Evolutionary conservation across 2,113 vertebrate genomes (phyloP), one percentile per base, ranked within the genome.

Genomic region (Toxotes chatareus): DNA sequence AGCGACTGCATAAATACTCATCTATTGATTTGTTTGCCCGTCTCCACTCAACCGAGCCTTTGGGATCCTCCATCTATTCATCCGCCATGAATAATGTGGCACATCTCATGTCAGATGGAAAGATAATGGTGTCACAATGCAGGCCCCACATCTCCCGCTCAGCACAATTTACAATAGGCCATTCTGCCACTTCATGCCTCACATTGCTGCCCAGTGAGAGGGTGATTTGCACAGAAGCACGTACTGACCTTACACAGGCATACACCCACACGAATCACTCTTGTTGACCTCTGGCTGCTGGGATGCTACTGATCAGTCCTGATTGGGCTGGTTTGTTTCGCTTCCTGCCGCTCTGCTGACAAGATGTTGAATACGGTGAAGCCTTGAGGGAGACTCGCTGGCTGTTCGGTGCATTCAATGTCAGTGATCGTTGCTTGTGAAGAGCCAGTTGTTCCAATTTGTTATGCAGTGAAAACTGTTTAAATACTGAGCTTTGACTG

Each of bases 31-130:
- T 83, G 83, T 89, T 82, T 86, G 78, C 69, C 72, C 4, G 27
- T 67, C 80, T 76, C 82, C 38, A 34, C 77, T 85, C 76, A 67
- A 62, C 56, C 75, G 65, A 76, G 65, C 85, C 78, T 71, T 49
- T 68, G 83, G 82, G 82, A 91, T 87, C 80, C 80, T 86, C 77
- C 79, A 73, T 85, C 88, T 91, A 86, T 85, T 91, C 82, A 90
- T 92, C 87, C 67, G 6, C 85, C 86, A 76, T 92, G 89, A 94
- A 92, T 93, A 93, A 95, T 94, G 88, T 86, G 85, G 61, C 89
- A 69, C 86, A 90, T 92, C 84, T 92, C 84, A 72, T 88, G 85
- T 87, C 83, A 92, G 90, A 93, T 90, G 86, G 85, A 90, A 89
- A 92, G 91, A 93, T 94, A 91, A 92, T 91, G 79, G 88, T 90